Evolutionary conservation across 2,113 vertebrate genomes (phyloP), one percentile per base, ranked within the genome.

Genomic region (Anarrhichthys ocellatus): DNA sequence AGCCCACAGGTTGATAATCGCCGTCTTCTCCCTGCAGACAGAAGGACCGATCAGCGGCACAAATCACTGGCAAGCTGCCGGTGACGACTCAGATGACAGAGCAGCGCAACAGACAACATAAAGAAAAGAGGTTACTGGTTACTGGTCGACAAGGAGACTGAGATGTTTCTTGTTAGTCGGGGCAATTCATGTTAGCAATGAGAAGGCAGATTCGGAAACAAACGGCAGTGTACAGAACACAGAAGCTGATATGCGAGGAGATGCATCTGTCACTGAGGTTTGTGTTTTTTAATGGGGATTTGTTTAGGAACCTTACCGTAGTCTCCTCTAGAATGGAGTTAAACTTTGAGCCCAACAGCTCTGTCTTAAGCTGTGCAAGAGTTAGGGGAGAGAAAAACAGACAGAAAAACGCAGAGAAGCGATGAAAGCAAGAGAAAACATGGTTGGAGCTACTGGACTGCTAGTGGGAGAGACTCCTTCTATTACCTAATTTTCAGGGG

Each of bases 341-440:
- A 96, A 96, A 96, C 95, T 95, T 96, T 95, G 95, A 95, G 93
- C 95, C 95, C 95, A 96, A 94, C 91, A 96, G 94, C 95, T 96
- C 95, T 93, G 95, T 96, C 95, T 96, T 96, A 95, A 96, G 95
- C 95, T 96, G 95, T 94, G 92, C 88, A 89, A 88, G 89, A 94
- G 95, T 95, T 95, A 93, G 92, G 93, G 91, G 88, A 95, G 94
- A 94, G 93, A 95, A 92, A 94, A 91, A 95, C 87, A 96, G 92
- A 95, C 92, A 96, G 88, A 95, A 84, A 91, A 94, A 94, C 29
- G 95, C 95, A 96, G 90, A 95, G 90, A 93, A 95, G 95, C 94
- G 87, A 94, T 95, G 92, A 95, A 94, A 93, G 93, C 88, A 95
- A 86, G 92, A 94, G 93, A 94, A 91, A 93, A 95, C 93, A 90